Evolutionary conservation across 2,888 invertebrate species (phyloP).

Genomic region (Mycalesis mineus): DNA sequence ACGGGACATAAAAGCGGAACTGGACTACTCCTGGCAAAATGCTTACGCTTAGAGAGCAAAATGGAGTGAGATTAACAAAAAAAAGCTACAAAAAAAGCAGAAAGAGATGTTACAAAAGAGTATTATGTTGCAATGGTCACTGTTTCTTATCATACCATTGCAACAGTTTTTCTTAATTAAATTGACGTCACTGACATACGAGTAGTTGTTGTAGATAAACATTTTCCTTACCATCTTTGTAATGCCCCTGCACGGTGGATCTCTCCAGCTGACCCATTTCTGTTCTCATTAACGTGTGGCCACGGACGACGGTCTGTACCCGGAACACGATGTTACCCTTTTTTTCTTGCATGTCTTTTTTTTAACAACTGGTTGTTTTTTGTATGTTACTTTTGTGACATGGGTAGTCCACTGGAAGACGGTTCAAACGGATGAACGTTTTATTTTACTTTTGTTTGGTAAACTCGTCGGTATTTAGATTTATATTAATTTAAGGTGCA

Average conservation of each 20-base stretch:
- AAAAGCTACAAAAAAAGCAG: too few species aligned
- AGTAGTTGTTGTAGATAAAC: slow-evolving; percentile 12
- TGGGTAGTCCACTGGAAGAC: not conserved
- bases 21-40: too few species aligned
- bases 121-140: too few species aligned
- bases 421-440: not conserved
- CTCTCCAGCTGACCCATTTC: slow-evolving; percentile 51
- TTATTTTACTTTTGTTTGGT: too few species aligned
- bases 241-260: slow-evolving; percentile 31
- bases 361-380: slow-evolving; percentile 7
- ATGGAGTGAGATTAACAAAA: too few species aligned
- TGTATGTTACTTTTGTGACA: not conserved
- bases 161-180: not conserved
- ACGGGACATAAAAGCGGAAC: too few species aligned
- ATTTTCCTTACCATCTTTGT: slow-evolving; percentile 24
- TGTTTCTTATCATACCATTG: too few species aligned
- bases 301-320: slow-evolving; percentile 56
- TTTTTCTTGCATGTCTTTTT: slow-evolving; percentile 25
- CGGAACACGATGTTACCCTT: slow-evolving; percentile 53
- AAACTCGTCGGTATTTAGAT: too few species aligned
- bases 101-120: too few species aligned
- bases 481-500: too few species aligned
- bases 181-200: not conserved
- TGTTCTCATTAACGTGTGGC: slow-evolving; percentile 63
- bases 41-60: too few species aligned